These are phyloP conservation scores for Polypedilum vanderplanki DNA, from an alignment of 1,140 invertebrate genomes.

Conservation along the genomic window DNA sequence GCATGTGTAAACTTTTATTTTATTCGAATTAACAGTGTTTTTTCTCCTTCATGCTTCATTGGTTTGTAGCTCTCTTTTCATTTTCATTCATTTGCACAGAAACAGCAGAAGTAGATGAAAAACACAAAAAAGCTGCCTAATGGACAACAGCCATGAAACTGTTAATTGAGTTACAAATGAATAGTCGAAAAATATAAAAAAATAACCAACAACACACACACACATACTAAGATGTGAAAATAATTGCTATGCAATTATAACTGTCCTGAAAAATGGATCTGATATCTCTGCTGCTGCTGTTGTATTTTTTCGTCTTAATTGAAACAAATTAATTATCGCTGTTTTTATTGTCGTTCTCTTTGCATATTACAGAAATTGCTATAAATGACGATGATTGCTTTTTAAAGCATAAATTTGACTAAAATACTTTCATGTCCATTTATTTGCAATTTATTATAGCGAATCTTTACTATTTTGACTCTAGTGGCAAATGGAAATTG, in stretches of 20 bases:
- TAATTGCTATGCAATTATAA: constrained; percentile 24
- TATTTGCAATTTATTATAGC: neutral
- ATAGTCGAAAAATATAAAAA: neutral
- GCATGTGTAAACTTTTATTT: no score
- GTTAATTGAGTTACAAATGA: neutral
- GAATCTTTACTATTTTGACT: neutral
- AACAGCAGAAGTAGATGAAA: no score
- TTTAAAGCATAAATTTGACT: no score
- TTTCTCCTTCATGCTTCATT: neutral
- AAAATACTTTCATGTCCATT: no score
- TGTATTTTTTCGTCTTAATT: neutral
- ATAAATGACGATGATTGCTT: no score
- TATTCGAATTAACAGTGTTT: no score
- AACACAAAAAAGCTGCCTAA: neutral
- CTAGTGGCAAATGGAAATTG: neutral
- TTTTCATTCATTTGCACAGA: no score
- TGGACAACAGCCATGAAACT: constrained; percentile 7
- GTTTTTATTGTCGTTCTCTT: neutral
- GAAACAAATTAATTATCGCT: neutral
- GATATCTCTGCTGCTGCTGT: neutral
- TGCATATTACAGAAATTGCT: no score
- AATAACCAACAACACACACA: neutral
- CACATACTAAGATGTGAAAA: neutral
- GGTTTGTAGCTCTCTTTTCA: neutral
- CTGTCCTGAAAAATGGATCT: neutral